These are phyloP conservation scores for Psittacus erithacus DNA, from an alignment of 2,113 vertebrate species.

Conservation along the genomic window DNA sequence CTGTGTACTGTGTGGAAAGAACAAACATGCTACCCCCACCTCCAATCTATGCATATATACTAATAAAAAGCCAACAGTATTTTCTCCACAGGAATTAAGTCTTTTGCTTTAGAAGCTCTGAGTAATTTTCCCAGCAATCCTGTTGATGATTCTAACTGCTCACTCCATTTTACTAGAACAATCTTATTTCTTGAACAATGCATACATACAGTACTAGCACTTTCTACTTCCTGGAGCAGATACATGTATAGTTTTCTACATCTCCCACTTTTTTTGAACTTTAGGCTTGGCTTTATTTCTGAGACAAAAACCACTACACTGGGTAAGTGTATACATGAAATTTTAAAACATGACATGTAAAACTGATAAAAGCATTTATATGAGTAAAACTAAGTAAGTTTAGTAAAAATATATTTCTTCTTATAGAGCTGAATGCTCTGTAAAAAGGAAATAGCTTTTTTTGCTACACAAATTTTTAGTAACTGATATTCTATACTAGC, in stretches of 20 bases:
- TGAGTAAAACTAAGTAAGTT: neutral
- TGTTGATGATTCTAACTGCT: neutral
- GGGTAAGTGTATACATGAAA: rapidly evolving
- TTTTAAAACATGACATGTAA: neutral
- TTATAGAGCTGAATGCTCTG: neutral
- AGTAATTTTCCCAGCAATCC: neutral
- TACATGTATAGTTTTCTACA: neutral
- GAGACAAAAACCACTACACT: neutral
- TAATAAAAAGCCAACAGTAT: neutral
- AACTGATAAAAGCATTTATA: neutral
- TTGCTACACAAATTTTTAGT: neutral
- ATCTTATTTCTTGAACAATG: neutral
- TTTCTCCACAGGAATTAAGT: neutral
- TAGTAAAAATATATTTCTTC: neutral
- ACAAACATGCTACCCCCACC: neutral
- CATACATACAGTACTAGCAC: neutral
- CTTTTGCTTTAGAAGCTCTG: neutral
- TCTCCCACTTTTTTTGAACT: neutral
- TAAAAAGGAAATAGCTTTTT: neutral
- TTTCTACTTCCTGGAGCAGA: neutral
- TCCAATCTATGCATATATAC: neutral
- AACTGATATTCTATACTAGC: neutral
- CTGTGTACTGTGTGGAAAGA: neutral
- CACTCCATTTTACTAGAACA: neutral
- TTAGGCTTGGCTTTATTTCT: neutral